Conservation (phyloP, 1,140 invertebrate species). For the Chelonus insularis region DNA sequence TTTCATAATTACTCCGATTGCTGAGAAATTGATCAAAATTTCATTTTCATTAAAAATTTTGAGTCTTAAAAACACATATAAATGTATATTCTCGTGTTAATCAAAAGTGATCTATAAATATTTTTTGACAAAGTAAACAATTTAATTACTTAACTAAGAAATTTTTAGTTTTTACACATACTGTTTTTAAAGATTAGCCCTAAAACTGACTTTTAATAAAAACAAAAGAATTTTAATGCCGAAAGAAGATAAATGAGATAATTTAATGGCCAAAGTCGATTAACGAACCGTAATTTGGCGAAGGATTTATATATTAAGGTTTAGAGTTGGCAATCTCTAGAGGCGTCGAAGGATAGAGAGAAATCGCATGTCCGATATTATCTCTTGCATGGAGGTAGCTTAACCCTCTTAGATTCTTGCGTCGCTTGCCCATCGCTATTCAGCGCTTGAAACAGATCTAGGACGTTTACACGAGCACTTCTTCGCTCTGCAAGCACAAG, state of each 20-base stretch:
- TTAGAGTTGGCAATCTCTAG: slow-evolving; percentile 24
- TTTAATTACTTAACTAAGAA: no score
- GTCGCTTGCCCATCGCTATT: neutral
- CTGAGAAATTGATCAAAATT: no score
- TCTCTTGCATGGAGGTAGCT: slow-evolving; percentile 21
- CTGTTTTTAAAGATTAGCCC: no score
- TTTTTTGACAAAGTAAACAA: no score
- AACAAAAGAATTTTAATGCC: no score
- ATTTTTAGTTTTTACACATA: no score
- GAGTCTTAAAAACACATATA: no score
- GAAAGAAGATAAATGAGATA: neutral
- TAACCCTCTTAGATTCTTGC: slow-evolving; percentile 15
- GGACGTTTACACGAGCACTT: slow-evolving; percentile 23
- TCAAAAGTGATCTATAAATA: no score
- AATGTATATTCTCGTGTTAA: no score
- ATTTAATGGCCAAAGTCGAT: neutral
- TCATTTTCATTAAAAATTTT: no score
- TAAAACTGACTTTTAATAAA: no score
- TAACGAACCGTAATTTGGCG: neutral
- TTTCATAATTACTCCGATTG: no score
- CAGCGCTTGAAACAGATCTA: neutral
- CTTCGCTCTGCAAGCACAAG: slow-evolving; percentile 17
- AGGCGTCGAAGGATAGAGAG: slow-evolving; percentile 10
- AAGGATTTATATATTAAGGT: neutral
- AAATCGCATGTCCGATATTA: slow-evolving; percentile 36